These are phyloP conservation scores for Oreochromis tanganicae DNA, from an alignment of 2,113 vertebrate species.

Conservation along the genomic window DNA sequence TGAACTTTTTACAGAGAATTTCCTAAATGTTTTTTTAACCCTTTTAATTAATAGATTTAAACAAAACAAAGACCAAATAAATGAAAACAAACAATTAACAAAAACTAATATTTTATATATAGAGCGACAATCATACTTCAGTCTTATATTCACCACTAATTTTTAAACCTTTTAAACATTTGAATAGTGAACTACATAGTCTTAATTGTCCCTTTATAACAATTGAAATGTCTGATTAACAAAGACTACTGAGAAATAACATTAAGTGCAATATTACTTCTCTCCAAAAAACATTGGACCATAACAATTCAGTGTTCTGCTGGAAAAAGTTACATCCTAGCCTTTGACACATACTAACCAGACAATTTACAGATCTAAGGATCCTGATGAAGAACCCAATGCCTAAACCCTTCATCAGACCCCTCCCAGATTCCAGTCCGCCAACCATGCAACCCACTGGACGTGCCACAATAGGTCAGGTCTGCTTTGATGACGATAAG, in stretches of 20 bases:
- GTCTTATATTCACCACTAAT: neutral
- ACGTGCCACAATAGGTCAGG: neutral
- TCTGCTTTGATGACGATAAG: neutral
- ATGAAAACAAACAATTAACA: neutral
- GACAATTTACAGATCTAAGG: neutral
- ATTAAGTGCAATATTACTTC: neutral
- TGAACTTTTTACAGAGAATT: neutral
- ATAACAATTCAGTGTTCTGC: neutral
- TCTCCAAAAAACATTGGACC: neutral
- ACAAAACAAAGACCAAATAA: neutral
- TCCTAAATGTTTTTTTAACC: neutral
- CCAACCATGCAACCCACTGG: neutral
- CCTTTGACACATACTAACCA: neutral
- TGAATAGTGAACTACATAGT: fast-evolving
- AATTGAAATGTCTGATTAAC: neutral
- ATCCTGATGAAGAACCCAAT: neutral
- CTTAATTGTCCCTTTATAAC: neutral
- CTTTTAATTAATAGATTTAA: neutral
- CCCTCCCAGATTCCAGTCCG: neutral
- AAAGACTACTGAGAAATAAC: neutral
- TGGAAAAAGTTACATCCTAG: fast-evolving
- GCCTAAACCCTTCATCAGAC: neutral
- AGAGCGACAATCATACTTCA: fast-evolving
- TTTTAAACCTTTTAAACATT: neutral
- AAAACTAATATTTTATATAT: neutral